Base-by-base conservation (phyloP, 1,140 invertebrate species). In the Atta cephalotes region DNA sequence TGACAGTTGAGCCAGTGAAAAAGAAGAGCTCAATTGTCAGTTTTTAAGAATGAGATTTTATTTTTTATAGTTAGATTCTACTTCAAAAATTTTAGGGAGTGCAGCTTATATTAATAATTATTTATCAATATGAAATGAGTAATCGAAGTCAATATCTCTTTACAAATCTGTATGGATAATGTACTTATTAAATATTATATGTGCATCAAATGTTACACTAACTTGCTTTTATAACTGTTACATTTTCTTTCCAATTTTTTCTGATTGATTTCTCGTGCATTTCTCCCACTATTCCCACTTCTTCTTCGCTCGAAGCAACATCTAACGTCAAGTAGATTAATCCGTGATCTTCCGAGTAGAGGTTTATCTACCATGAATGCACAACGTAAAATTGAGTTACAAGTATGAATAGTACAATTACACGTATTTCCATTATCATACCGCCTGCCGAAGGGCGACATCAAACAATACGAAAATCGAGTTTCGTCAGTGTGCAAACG, bases 391-490 rank as follows among this genome's bases (percentile, higher is more conserved):
- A 81, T 81, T 28, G 80, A 76, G 12, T 82, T 62, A 74, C 80
- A 62, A 74, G 25, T 84, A 62, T 60, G 76, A 81, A 62, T 56
- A 86, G 76, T 76, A 68, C 88, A 81, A 84, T 81, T 65, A 68
- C 63, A 58, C 39, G 56, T 71, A 49, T 77, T 51, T 53, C 74
- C 84, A 76, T 62, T 77, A 85, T 70, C 68, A 31, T 71, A 31
- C 9, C 60, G 78, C 85, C 77, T 71, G 87, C 86, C 79, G 79
- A 79, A 88, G 74, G 72, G 78, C 71, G 53, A 56, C 49, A 85
- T 87, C 89, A 91, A 84, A 84, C 80, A 76, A 84, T 84, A 28
- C 25, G 80, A 60, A 84, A 84, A 84, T 84, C 39, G 70, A 84
- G 39, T 84, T 84, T 76, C 39, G 39, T 14, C 25, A 28, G 31